A percentile compares a stretch with the other conserved stretches of the same genome.
phyloP scores from a whole-genome alignment of 2,113 vertebrate species.

The Pollachius pollachius region DNA sequence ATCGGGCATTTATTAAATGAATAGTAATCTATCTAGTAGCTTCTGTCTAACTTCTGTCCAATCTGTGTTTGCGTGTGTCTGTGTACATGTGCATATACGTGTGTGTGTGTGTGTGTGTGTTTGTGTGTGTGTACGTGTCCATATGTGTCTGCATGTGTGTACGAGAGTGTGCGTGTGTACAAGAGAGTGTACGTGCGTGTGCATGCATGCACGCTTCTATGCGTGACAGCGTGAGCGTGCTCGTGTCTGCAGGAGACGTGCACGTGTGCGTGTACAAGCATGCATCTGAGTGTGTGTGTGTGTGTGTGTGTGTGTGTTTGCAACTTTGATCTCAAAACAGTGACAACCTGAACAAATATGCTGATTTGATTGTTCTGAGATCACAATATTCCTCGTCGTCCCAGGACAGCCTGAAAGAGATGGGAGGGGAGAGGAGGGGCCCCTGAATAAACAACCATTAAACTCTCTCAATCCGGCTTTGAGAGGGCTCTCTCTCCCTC shows the following conservation, averaged over 20 bases:
- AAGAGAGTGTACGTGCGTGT: neutral
- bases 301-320: constrained; percentile 33
- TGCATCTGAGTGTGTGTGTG: constrained; percentile 1
- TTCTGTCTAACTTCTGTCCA: no score
- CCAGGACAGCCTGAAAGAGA: constrained; percentile 69
- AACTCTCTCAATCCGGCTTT: constrained; percentile 56
- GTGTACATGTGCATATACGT: no score
- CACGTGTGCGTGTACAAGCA: neutral
- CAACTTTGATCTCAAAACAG: constrained; percentile 60
- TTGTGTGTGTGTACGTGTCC: no score
- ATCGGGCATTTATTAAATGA: no score
- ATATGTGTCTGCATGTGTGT: neutral
- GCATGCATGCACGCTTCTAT: neutral
- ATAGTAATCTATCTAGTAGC: no score
- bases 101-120: no score
- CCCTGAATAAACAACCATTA: constrained; percentile 81
- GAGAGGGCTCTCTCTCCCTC: constrained; percentile 28
- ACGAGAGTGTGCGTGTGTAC: no score
- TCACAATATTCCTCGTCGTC: constrained; percentile 77
- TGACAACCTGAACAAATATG: constrained; percentile 78
- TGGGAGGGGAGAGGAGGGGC: constrained; percentile 67
- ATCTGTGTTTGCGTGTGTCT: neutral
- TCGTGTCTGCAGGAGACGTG: no score
- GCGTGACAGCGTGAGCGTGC: no score
- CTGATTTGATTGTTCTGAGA: constrained; percentile 72